Conservation (phyloP, 1,140 invertebrate species). For the Lutraria rhynchaena region DNA sequence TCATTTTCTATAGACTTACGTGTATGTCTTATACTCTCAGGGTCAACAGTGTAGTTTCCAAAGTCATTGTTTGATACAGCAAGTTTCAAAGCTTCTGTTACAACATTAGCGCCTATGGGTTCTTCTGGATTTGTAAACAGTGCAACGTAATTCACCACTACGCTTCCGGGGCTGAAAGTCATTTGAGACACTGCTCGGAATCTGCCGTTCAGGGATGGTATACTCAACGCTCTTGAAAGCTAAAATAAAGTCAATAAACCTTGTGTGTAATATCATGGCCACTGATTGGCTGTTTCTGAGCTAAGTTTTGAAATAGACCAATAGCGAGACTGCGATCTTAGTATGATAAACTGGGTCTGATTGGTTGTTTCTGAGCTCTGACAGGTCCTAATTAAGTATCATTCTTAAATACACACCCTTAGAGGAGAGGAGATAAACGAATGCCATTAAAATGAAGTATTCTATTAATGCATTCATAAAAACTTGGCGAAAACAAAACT, state of each 20-base stretch:
- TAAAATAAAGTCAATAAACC: background rate
- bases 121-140: background rate
- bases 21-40: conserved; percentile 3
- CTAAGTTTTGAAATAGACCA: background rate
- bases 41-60: conserved; percentile 26
- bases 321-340: background rate
- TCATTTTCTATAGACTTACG: conserved; percentile 25
- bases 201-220: background rate
- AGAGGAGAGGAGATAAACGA: too few relatives aligned
- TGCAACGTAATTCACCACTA: conserved; percentile 26
- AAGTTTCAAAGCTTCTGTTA: background rate
- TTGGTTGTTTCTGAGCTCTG: too few relatives aligned
- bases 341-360: background rate
- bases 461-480: too few relatives aligned
- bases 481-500: too few relatives aligned
- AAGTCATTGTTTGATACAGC: background rate
- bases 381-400: too few relatives aligned
- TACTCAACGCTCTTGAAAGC: background rate
- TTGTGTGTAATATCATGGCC: too few relatives aligned
- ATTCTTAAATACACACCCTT: too few relatives aligned
- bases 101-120: background rate
- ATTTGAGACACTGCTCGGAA: background rate
- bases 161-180: conserved; percentile 41
- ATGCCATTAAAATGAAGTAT: too few relatives aligned
- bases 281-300: background rate